Evolutionary conservation across 2,888 invertebrate genomes (phyloP), one percentile per base, ranked within the genome.

Genomic region (Synanthedon andrenaeformis): DNA sequence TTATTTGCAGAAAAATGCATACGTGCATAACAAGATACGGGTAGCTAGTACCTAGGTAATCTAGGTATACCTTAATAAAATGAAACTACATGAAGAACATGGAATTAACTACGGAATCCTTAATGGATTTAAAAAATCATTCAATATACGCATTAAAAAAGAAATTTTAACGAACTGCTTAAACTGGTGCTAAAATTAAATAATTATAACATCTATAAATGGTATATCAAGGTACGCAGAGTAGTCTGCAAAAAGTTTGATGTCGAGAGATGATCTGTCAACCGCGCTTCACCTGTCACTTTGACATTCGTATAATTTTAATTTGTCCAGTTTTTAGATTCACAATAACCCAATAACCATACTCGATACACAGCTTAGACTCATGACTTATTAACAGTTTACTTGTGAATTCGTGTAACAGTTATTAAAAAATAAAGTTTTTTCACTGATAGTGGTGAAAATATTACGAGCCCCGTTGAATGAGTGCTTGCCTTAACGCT

Each of bases 251-350:
- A 57, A 54, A 62, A 61, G 58, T 53, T 53, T 54, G 35, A 57
- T 55, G 56, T 49, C 56, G 52, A 57, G 56, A 61, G 60, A 64
- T 76, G 74, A 74, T 76, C 71, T 71, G 76, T 79, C 75, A 74
- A 64, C 58, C 54, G 51, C 49, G 60, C 57, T 62, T 66, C 79
- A 79, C 72, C 79, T 80, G 79, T 75, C 76, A 74, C 63, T 65
- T 62, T 52, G 63, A 65, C 57, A 62, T 65, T 62, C 56, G 62
- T 60, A 64, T 68, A 66, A 77, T 79, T 74, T 76, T 75, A 76
- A 79, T 77, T 73, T 61, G 61, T 14, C 45, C 45, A 45, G 45
- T 45, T 45, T 45, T 45, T 45, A 45, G 12, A 13, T 45, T 45
- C 5, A 1, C 35, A 35, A 35, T 10, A 14, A n/a, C 45, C 4